These are phyloP conservation scores for Nothocercus julius DNA, from an alignment of 2,113 vertebrate genomes.

Conservation along the genomic window DNA sequence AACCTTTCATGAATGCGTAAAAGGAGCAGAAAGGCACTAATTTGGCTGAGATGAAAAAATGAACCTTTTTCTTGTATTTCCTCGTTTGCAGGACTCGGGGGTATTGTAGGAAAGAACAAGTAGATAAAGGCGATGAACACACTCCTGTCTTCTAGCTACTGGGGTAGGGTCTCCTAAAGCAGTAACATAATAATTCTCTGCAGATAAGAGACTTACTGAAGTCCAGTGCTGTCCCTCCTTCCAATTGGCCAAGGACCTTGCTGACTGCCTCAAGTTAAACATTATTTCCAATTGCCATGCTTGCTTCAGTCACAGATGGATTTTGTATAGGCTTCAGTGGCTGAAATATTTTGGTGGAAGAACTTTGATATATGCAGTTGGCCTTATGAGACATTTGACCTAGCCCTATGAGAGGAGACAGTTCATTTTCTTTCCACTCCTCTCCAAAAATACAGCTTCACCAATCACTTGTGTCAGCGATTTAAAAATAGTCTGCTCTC, in stretches of 20 bases:
- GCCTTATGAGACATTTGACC: background rate
- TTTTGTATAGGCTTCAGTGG: background rate
- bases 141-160: background rate
- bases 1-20: background rate
- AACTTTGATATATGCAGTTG: background rate
- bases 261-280: background rate
- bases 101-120: background rate
- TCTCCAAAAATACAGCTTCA: constrained; percentile 8
- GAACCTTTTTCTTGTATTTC: background rate
- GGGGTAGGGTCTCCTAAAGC: background rate
- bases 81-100: background rate
- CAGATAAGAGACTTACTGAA: background rate
- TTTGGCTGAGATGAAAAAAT: background rate
- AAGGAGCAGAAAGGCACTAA: background rate
- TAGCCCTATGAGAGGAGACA: background rate
- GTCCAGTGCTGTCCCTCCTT: background rate
- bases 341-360: background rate
- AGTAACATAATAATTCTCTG: background rate
- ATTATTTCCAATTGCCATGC: background rate
- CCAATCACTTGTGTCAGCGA: background rate
- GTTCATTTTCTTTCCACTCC: background rate
- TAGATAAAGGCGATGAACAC: background rate
- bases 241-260: background rate
- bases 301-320: background rate
- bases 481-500: background rate